Conservation (phyloP, 2,888 invertebrate species). For the Meganola albula region DNA sequence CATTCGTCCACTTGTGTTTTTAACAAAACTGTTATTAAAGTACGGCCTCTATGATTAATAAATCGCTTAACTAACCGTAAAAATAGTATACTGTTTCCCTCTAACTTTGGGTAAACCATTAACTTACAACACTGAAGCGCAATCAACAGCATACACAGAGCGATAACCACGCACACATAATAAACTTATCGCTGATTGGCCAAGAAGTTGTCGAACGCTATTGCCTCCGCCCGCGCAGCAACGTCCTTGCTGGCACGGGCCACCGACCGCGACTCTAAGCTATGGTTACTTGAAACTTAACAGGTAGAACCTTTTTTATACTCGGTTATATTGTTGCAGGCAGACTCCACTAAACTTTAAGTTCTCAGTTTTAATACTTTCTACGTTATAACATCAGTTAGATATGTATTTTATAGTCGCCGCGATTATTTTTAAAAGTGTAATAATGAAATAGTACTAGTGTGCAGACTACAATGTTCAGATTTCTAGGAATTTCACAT, state of each 20-base stretch:
- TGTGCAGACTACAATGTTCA: too few relatives aligned
- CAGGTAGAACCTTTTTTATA: constrained; percentile 30
- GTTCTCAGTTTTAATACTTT: too few relatives aligned
- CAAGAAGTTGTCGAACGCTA: constrained; percentile 47
- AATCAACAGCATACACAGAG: constrained; percentile 39
- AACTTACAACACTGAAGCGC: constrained; percentile 37
- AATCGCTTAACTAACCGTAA: too few relatives aligned
- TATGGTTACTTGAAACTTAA: constrained; percentile 32
- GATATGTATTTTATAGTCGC: too few relatives aligned
- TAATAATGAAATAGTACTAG: too few relatives aligned
- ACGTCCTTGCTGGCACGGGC: constrained; percentile 70
- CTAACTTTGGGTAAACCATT: not conserved
- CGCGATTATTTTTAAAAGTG: too few relatives aligned
- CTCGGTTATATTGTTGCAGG: constrained; percentile 11
- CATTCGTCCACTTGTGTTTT: too few relatives aligned
- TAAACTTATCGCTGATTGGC: constrained; percentile 37
- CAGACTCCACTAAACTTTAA: constrained; percentile 6
- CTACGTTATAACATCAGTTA: too few relatives aligned
- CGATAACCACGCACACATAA: constrained; percentile 29
- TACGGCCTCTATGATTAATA: too few relatives aligned
- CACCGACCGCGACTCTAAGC: constrained; percentile 58
- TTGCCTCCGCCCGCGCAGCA: constrained; percentile 69
- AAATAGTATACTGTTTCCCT: not conserved
- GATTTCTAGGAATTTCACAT: too few relatives aligned
- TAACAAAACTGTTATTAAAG: too few relatives aligned